phyloP scores from a whole-genome alignment of 2,797 vertebrate genomes.

The Pampus argenteus region DNA sequence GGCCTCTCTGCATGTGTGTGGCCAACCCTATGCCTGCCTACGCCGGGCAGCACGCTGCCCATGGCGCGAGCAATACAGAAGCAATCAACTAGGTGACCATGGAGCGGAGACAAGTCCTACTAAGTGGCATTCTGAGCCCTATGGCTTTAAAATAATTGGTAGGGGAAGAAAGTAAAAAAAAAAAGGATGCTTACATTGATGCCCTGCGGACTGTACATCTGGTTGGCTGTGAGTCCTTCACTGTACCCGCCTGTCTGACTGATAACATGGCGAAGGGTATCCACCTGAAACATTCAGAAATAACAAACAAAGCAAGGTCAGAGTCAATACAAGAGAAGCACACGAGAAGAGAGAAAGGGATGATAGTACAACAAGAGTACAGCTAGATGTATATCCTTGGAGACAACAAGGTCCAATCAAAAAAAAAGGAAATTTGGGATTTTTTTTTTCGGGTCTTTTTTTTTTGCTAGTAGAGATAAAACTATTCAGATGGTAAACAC shows the following conservation, averaged over 20 bases:
- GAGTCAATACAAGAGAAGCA: constrained; percentile 43
- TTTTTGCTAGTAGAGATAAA: constrained; percentile 27
- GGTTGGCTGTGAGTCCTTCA: constrained; percentile 98
- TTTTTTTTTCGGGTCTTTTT: constrained; percentile 22
- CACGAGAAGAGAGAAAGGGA: constrained; percentile 45
- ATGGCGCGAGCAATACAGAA: constrained; percentile 84
- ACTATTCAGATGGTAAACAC: constrained; percentile 22
- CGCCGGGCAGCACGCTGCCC: constrained; percentile 80
- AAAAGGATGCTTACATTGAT: constrained; percentile 92
- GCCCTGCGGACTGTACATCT: constrained; percentile 99
- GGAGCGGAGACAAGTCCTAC: constrained; percentile 88
- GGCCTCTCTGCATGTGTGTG: constrained; percentile 82
- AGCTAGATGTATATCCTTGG: constrained; percentile 29
- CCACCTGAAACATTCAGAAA: constrained; percentile 90
- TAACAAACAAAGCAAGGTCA: constrained; percentile 85
- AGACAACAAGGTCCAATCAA: constrained; percentile 39
- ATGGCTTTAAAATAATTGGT: constrained; percentile 95
- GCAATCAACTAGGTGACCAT: constrained; percentile 90
- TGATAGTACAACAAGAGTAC: constrained; percentile 58
- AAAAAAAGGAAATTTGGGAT: constrained; percentile 16
- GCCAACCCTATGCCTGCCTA: constrained; percentile 78
- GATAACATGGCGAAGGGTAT: constrained; percentile 99
- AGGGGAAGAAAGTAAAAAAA: constrained; percentile 72
- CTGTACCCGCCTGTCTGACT: constrained; percentile 99
- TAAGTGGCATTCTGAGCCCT: constrained; percentile 92